Evolutionary conservation across 1,140 invertebrate species (phyloP), one percentile per base, ranked within the genome.

Genomic region (Cydia splendana): DNA sequence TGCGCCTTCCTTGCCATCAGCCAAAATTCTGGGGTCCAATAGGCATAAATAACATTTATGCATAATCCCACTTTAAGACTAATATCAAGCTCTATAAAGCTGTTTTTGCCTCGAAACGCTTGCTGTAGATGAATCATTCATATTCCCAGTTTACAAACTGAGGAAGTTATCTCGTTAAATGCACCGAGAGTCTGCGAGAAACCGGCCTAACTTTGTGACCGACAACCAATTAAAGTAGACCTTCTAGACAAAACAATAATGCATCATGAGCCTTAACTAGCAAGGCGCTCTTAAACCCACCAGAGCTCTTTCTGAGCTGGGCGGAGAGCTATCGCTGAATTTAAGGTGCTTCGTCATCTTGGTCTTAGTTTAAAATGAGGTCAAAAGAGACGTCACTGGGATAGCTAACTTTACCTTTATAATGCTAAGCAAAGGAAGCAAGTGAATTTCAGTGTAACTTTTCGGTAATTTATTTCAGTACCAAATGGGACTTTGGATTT

Each of bases 141-240:
- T 24, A 24, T 62, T 18, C 57, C 57, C 57, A 62, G 57, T n/a
- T 62, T n/a, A 62, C 57, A 62, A 79, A 82, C 82, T 81, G 80
- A 84, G 78, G 76, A 87, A 87, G 81, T 87, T 87, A 87, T 84
- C 85, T 87, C 85, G 84, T 87, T 87, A 87, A 87, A 85, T 85
- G 85, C 85, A 84, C 84, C 85, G 77, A 82, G 84, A 87, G 85
- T 85, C 84, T 84, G 84, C 75, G 73, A 78, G 75, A 81, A 78
- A 80, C 80, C 81, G 79, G 75, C 77, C 79, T 76, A 80, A 86
- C 76, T 86, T 86, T 78, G 42, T 67, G 79, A 81, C 78, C 65
- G 53, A n/a, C 69, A n/a, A 78, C 84, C 81, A 81, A 9, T 76
- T 18, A 80, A 77, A 77, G 9, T 10, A 57, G 78, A 77, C 18